phyloP scores from a whole-genome alignment of 2,113 vertebrate genomes.

The Elaphurus davidianus region DNA sequence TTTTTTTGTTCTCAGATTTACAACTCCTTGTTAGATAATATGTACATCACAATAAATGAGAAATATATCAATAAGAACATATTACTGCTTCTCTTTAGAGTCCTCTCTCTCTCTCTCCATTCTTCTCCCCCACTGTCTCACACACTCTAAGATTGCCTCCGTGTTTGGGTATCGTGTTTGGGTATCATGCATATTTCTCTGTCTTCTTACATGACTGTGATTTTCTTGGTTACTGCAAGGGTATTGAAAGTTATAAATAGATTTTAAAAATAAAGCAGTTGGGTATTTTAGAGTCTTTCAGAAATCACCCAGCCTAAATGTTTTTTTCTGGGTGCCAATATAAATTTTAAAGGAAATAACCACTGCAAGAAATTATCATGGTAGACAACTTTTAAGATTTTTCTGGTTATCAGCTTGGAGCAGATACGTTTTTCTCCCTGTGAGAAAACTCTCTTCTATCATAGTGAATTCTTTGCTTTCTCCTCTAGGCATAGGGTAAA shows the following conservation, averaged over 20 bases:
- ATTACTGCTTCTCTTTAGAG: neutral
- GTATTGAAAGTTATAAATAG: slow-evolving; percentile 41
- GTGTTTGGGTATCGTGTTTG: neutral
- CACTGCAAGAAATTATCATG: neutral
- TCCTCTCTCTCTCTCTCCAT: too few species aligned
- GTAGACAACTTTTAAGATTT: slow-evolving; percentile 45
- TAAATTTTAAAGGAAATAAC: slow-evolving; percentile 15
- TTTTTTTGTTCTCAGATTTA: neutral
- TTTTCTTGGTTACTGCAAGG: slow-evolving; percentile 20
- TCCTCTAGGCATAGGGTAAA: slow-evolving; percentile 50
- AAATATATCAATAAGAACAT: neutral
- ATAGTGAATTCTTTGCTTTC: slow-evolving; percentile 49
- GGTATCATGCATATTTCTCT: neutral
- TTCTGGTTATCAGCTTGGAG: slow-evolving; percentile 31
- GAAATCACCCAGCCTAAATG: neutral
- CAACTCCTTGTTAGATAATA: neutral
- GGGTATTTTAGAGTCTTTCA: slow-evolving; percentile 30
- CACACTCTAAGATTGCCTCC: neutral
- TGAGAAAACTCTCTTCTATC: slow-evolving; percentile 52
- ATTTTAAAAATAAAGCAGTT: neutral
- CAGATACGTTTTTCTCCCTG: slow-evolving; percentile 28
- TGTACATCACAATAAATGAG: neutral
- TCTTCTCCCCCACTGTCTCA: too few species aligned
- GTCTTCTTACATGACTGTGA: neutral
- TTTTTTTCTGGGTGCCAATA: neutral